Conservation (phyloP, 2,113 vertebrate species). For the pig (Sus scrofa) region T2T-Sscrofa CM000826.6:113203501-113204000, state of each 20-base stretch:
- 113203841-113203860: too few relatives aligned
- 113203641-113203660: neutral
- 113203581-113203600: neutral
- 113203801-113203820: too few relatives aligned
- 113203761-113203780: too few relatives aligned
- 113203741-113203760: too few relatives aligned
- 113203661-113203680: neutral
- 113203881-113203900: too few relatives aligned
- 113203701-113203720: too few relatives aligned
- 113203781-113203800: too few relatives aligned
- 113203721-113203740: too few relatives aligned
- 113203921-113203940: neutral
- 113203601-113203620: neutral
- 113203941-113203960: neutral
- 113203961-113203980: neutral
- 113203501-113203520: neutral
- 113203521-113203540: neutral
- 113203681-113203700: too few relatives aligned
- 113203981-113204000: neutral
- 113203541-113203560: neutral
- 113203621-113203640: neutral
- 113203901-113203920: too few relatives aligned
- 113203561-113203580: neutral
- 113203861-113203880: too few relatives aligned
- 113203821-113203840: too few relatives aligned